phyloP scores from a whole-genome alignment of 2,113 vertebrate genomes.

The Struthidea cinerea region DNA sequence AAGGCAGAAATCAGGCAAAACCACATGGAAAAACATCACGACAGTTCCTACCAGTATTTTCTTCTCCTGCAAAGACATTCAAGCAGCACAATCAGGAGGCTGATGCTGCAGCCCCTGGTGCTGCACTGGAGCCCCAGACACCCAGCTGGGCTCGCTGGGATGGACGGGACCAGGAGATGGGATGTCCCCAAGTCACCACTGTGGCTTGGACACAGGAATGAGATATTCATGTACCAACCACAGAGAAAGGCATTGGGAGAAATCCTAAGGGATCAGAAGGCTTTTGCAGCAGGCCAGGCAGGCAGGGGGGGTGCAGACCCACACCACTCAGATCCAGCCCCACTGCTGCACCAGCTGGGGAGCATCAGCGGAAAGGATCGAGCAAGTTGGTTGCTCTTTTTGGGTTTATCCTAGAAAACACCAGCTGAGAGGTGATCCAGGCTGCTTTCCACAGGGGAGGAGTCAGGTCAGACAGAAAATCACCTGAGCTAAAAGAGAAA shows the following conservation, averaged over 20 bases:
- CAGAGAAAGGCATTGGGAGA: not conserved
- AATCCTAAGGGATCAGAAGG: not conserved
- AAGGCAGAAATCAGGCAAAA: not conserved
- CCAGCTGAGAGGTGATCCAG: not conserved
- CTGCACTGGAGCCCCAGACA: not conserved
- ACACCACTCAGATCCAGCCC: rapidly evolving
- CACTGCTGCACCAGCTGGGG: not conserved
- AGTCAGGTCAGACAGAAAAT: not conserved
- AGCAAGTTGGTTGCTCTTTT: rapidly evolving
- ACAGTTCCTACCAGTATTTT: not conserved
- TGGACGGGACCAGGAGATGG: not conserved
- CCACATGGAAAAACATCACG: not conserved
- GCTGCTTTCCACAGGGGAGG: not conserved
- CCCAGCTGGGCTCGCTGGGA: rapidly evolving
- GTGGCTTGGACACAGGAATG: not conserved
- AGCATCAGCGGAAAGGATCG: not conserved
- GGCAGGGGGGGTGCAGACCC: not conserved
- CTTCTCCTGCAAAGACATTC: not conserved
- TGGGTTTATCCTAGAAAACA: not conserved
- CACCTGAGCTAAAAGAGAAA: not conserved
- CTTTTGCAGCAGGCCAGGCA: not conserved
- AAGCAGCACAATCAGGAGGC: not conserved
- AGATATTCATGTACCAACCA: not conserved
- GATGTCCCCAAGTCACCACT: not conserved
- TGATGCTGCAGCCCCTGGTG: not conserved